A percentile compares a stretch with the other conserved stretches of the same genome.
phyloP scores from a whole-genome alignment of 2,797 vertebrate species.

The Falco berigora region DNA sequence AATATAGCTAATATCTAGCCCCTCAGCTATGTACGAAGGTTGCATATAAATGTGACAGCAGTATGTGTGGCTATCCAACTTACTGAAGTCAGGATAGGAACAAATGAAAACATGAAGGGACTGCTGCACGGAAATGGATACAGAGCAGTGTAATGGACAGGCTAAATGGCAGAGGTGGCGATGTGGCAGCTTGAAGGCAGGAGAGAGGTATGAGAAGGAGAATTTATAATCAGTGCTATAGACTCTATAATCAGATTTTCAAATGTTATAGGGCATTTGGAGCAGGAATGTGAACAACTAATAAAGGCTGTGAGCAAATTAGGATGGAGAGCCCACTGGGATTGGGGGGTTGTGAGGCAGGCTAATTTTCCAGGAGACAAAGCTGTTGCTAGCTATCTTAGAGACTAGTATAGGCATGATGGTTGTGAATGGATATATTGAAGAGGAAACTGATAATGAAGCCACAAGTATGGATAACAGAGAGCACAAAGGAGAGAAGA shows the following conservation, averaged over 20 bases:
- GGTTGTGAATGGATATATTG: neutral
- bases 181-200: neutral
- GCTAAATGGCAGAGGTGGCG: neutral
- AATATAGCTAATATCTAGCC: neutral
- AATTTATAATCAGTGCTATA: neutral
- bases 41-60: neutral
- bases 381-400: neutral
- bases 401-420: neutral
- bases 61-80: neutral
- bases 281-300: neutral
- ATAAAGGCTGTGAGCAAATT: neutral
- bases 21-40: neutral
- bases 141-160: neutral
- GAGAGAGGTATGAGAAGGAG: neutral
- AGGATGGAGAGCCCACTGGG: neutral
- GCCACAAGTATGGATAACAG: neutral
- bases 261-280: conserved; percentile 6
- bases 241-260: conserved; percentile 8
- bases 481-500: neutral
- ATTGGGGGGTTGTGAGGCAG: neutral
- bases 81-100: neutral
- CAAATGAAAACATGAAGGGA: neutral
- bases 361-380: neutral
- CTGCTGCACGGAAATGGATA: neutral
- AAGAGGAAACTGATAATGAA: neutral